A percentile compares a stretch with the other conserved stretches of the same genome.
phyloP scores from a whole-genome alignment of 2,113 vertebrate species.

The Pygoscelis adeliae region DNA sequence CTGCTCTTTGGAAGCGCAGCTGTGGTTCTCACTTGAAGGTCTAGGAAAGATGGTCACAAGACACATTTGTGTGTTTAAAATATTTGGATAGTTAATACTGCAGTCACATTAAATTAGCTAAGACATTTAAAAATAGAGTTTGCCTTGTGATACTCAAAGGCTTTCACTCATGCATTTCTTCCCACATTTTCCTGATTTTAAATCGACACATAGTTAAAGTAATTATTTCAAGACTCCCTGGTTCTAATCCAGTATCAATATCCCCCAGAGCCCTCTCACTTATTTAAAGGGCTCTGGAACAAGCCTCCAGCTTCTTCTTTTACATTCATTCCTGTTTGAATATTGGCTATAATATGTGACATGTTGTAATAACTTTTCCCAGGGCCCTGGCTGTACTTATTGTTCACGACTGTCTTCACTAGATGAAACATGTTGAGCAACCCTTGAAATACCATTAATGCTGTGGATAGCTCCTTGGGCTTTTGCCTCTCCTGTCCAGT shows the following conservation, averaged over 20 bases:
- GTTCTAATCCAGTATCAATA: not conserved
- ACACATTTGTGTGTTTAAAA: not conserved
- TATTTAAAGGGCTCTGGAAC: not conserved
- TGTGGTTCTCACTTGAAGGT: not conserved
- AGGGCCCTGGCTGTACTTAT: not conserved
- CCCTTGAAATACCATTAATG: not conserved
- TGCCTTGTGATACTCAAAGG: not conserved
- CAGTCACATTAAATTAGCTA: not conserved
- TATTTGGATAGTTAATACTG: not conserved
- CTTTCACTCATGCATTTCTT: not conserved
- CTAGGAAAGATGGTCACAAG: not conserved
- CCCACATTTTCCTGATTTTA: not conserved
- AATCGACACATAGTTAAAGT: not conserved
- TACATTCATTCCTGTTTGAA: not conserved
- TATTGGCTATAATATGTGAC: not conserved
- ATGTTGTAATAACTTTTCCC: not conserved
- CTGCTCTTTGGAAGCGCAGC: not conserved
- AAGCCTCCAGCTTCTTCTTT: not conserved
- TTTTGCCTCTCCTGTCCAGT: not conserved
- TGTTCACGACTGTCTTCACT: not conserved
- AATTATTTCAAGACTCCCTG: slow-evolving; percentile 7
- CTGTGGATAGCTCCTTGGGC: not conserved
- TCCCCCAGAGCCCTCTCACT: not conserved
- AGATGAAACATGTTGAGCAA: not conserved
- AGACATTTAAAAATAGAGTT: not conserved